A percentile compares a stretch with the other conserved stretches of the same genome.
phyloP scores from a whole-genome alignment of 1,140 invertebrate genomes.

The Gerris buenoi region DNA sequence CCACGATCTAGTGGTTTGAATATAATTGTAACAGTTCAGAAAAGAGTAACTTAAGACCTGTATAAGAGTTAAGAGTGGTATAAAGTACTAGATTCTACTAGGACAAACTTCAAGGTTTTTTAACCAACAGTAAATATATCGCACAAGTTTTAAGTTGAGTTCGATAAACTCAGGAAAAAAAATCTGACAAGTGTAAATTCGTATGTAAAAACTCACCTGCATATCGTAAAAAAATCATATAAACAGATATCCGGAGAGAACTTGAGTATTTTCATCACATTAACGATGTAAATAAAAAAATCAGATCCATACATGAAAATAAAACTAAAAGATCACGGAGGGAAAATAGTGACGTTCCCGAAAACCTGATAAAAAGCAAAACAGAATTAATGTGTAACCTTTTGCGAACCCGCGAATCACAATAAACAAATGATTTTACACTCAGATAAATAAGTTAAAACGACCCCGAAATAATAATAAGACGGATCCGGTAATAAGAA shows the following conservation, averaged over 20 bases:
- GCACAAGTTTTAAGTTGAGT: too few relatives aligned
- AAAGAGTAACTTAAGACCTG: too few relatives aligned
- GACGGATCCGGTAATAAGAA: background rate
- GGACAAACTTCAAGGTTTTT: too few relatives aligned
- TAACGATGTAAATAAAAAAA: slow-evolving; percentile 6
- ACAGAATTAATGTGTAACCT: background rate
- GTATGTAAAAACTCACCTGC: slow-evolving; percentile 17
- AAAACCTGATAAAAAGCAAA: background rate
- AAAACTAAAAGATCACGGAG: background rate
- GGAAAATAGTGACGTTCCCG: background rate
- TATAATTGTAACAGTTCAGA: too few relatives aligned
- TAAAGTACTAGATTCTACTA: too few relatives aligned
- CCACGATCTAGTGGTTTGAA: too few relatives aligned
- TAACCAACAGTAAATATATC: too few relatives aligned
- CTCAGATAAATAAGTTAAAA: slow-evolving; percentile 2
- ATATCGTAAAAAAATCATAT: slow-evolving; percentile 22
- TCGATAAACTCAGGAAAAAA: too few relatives aligned
- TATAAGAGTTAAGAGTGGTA: too few relatives aligned
- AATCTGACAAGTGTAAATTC: too few relatives aligned
- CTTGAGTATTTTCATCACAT: slow-evolving; percentile 19
- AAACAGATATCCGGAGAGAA: slow-evolving; percentile 9
- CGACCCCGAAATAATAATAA: background rate
- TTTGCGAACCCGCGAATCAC: background rate
- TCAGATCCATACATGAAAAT: slow-evolving; percentile 10
- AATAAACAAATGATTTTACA: background rate